Conservation (phyloP, 2,797 vertebrate species). For the Argya squamiceps region DNA sequence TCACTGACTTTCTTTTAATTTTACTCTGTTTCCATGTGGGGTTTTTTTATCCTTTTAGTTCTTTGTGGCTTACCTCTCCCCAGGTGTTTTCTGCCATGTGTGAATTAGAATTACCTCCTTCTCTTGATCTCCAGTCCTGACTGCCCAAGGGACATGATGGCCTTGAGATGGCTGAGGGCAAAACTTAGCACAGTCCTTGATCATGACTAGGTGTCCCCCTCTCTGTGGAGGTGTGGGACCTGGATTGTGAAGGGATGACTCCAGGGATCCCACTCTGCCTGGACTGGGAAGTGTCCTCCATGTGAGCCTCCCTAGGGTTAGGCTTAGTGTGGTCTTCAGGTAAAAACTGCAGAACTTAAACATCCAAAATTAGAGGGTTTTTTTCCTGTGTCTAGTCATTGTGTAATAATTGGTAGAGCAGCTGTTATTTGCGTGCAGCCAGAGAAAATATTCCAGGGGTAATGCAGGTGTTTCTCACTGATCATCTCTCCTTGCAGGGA, state of each 20-base stretch:
- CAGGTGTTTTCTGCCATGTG: background rate
- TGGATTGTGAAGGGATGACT: background rate
- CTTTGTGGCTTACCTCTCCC: background rate
- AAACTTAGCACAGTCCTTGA: background rate
- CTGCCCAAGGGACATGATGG: background rate
- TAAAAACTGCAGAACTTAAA: background rate
- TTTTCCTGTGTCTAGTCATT: background rate
- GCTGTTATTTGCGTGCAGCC: background rate
- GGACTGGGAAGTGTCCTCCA: background rate
- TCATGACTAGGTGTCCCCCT: background rate
- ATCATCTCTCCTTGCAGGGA: background rate
- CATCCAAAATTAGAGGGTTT: background rate
- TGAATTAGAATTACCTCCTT: background rate
- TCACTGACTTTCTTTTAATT: background rate
- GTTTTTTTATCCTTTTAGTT: background rate
- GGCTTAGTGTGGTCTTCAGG: background rate
- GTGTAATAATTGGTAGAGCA: background rate
- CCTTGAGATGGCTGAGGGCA: background rate
- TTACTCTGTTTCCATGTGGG: background rate
- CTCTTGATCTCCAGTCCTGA: background rate
- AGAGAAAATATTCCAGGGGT: background rate
- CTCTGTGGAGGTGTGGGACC: background rate
- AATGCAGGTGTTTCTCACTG: background rate
- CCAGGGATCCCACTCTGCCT: background rate
- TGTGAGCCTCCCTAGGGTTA: fast-evolving